A percentile compares a stretch with the other conserved stretches of the same genome.
Evolutionary conservation across 2,888 invertebrate genomes (phyloP).

Genomic region (Ichneumoninae sp.): DNA sequence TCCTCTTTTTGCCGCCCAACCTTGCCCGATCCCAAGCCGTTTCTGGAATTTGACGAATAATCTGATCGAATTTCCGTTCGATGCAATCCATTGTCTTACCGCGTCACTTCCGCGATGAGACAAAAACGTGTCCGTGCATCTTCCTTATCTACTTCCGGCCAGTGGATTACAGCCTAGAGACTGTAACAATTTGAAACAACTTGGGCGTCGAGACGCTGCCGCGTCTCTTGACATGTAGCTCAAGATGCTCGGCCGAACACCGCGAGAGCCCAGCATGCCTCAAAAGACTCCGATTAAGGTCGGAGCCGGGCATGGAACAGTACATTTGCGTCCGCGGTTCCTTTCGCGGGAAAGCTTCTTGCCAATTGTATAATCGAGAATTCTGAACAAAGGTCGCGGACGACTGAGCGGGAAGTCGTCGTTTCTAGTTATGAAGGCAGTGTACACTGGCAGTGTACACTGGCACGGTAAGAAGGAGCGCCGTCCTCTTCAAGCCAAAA

Average conservation of each 20-base stretch:
- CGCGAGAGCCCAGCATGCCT: slow-evolving; percentile 35
- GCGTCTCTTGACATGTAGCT: not conserved
- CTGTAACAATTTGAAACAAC: too few relatives aligned
- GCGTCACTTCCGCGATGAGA: not conserved
- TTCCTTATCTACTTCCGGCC: slow-evolving; percentile 30
- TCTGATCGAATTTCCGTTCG: not conserved
- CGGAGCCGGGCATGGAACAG: slow-evolving; percentile 43
- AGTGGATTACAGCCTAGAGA: slow-evolving; percentile 15
- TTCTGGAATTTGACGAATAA: slow-evolving; percentile 30
- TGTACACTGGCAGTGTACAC: not conserved
- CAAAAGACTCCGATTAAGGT: slow-evolving; percentile 56
- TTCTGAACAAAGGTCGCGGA: slow-evolving; percentile 19
- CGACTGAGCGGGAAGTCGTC: slow-evolving; percentile 16
- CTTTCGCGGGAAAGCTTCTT: slow-evolving; percentile 18
- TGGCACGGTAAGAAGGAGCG: not conserved
- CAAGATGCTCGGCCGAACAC: not conserved
- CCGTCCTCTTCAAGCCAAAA: slow-evolving; percentile 29
- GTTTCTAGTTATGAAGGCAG: not conserved
- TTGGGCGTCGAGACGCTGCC: too few relatives aligned
- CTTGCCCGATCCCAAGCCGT: slow-evolving; percentile 8
- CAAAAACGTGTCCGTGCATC: slow-evolving; percentile 24
- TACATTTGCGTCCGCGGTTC: slow-evolving; percentile 42
- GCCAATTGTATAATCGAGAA: slow-evolving; percentile 8
- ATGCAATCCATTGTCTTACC: slow-evolving; percentile 7
- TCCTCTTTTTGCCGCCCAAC: not conserved